These are phyloP conservation scores for Xerus inauris DNA, from an alignment of 2,113 vertebrate genomes.

Conservation along the genomic window DNA sequence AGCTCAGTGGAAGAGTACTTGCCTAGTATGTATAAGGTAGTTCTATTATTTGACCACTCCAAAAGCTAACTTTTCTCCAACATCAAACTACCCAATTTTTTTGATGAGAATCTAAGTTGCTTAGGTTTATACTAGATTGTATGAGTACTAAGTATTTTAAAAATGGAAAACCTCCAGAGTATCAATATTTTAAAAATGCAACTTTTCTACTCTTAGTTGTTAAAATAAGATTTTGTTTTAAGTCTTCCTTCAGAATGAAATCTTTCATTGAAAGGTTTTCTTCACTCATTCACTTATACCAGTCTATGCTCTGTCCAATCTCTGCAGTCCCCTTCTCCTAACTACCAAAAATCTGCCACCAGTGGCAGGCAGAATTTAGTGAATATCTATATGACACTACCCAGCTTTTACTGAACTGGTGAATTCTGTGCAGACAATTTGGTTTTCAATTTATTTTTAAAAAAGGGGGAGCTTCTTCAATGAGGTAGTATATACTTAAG, in stretches of 20 bases:
- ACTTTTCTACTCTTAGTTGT: neutral
- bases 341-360: rapidly evolving
- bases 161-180: neutral
- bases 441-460: neutral
- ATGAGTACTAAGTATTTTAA: neutral
- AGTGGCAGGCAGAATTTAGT: neutral
- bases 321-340: neutral
- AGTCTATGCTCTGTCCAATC: neutral
- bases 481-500: neutral
- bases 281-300: neutral
- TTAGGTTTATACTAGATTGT: neutral
- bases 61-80: neutral
- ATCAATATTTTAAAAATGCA: neutral
- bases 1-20: too few species aligned
- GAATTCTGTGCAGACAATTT: neutral
- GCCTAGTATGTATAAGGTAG: too few species aligned
- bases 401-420: neutral
- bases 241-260: neutral
- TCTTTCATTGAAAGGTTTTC: neutral
- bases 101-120: neutral
- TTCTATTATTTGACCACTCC: neutral
- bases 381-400: neutral
- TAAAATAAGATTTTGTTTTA: neutral
- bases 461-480: neutral
- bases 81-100: neutral